Evolutionary conservation across 2,113 vertebrate species (phyloP).

Genomic region (Otus sunia): DNA sequence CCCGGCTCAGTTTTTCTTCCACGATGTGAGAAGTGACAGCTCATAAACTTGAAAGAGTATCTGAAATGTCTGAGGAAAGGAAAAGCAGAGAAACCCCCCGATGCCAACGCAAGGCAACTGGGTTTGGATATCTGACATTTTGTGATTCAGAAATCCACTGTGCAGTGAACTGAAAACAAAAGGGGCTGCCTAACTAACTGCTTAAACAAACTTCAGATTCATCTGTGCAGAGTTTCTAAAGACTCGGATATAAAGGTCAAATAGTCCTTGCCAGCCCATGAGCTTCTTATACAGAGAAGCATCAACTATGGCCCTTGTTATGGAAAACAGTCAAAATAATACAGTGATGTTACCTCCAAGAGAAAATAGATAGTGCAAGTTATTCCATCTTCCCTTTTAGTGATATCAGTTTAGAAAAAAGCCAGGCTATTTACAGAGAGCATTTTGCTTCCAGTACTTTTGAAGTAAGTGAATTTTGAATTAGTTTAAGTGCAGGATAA

Average conservation of each 20-base stretch:
- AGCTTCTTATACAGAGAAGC: neutral
- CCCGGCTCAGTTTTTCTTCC: neutral
- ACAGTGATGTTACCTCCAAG: neutral
- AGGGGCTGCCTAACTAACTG: neutral
- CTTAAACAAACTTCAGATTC: neutral
- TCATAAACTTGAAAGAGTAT: neutral
- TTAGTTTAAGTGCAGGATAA: constrained; percentile 76
- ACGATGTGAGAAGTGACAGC: neutral
- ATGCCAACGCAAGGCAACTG: neutral
- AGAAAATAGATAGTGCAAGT: constrained; percentile 23
- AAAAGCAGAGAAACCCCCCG: neutral
- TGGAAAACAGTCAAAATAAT: constrained; percentile 17
- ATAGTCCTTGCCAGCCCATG: neutral
- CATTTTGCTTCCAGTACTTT: constrained; percentile 52
- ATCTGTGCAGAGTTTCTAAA: neutral
- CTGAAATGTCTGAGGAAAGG: neutral
- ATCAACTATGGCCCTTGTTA: neutral
- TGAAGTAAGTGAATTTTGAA: constrained; percentile 72
- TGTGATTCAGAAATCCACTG: neutral
- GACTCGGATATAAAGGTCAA: neutral
- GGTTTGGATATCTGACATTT: neutral
- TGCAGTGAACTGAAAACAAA: neutral
- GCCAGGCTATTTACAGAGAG: constrained; percentile 60
- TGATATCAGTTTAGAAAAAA: constrained; percentile 24
- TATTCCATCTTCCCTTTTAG: constrained; percentile 47